Evolutionary conservation across 2,888 invertebrate genomes (phyloP).

Genomic region (Bombyx huttoni): DNA sequence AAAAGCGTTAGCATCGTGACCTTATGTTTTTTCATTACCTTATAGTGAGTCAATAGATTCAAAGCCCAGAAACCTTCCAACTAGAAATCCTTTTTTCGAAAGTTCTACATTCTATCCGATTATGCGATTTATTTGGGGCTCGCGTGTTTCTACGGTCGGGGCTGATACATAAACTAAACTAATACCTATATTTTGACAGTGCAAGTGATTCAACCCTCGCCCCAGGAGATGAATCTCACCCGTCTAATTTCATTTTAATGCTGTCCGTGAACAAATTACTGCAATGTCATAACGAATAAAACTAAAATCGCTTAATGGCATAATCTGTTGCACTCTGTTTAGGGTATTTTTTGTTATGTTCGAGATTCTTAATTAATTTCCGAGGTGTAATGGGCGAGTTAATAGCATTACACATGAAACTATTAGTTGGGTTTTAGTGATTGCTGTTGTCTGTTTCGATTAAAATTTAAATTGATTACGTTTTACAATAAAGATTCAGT

Average conservation of each 20-base stretch:
- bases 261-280: slow-evolving; percentile 66
- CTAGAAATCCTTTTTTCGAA: slow-evolving; percentile 5
- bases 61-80: neutral
- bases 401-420: slow-evolving; percentile 47
- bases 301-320: slow-evolving; percentile 51
- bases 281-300: slow-evolving; percentile 59
- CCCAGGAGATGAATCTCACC: slow-evolving; percentile 39
- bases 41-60: too few species aligned
- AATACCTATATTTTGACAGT: slow-evolving; percentile 58
- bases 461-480: slow-evolving; percentile 12
- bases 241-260: slow-evolving; percentile 62
- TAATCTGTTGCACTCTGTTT: slow-evolving; percentile 57
- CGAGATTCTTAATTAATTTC: slow-evolving; percentile 54
- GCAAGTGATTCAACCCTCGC: slow-evolving; percentile 41
- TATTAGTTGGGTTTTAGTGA: slow-evolving; percentile 40
- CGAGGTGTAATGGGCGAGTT: slow-evolving; percentile 30
- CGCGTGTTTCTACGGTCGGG: slow-evolving; percentile 35
- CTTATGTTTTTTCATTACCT: too few species aligned
- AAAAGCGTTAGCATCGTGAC: too few species aligned
- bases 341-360: slow-evolving; percentile 44
- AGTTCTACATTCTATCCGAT: slow-evolving; percentile 42
- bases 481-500: neutral
- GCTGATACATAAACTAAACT: slow-evolving; percentile 37
- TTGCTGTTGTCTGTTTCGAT: slow-evolving; percentile 25
- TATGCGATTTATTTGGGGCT: slow-evolving; percentile 51